Evolutionary conservation across 1,140 invertebrate species (phyloP).

Genomic region (Latrodectus geometricus): DNA sequence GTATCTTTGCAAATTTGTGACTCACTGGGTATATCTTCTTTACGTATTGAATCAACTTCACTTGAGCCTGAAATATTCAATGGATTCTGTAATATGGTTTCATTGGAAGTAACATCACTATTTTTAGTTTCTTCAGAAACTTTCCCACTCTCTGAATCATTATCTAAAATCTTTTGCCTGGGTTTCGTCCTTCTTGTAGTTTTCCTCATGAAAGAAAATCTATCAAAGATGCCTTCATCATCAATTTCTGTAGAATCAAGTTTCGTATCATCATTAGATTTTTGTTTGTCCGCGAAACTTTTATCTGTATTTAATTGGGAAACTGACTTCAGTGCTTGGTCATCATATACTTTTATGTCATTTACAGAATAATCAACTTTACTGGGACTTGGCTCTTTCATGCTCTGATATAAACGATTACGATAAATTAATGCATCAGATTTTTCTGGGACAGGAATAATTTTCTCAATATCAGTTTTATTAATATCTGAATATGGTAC

Average conservation of each 20-base stretch:
- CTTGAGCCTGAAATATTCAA: background rate
- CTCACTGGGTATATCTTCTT: conserved; percentile 16
- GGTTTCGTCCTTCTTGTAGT: conserved; percentile 59
- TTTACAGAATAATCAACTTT: background rate
- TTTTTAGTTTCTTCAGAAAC: conserved; percentile 25
- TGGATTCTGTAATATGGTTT: background rate
- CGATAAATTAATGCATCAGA: conserved; percentile 3
- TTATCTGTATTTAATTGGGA: conserved; percentile 8
- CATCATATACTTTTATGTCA: conserved; percentile 2
- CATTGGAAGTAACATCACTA: background rate
- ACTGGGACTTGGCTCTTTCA: conserved; percentile 24
- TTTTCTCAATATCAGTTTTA: background rate
- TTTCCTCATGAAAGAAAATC: conserved; percentile 63
- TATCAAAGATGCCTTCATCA: conserved; percentile 58
- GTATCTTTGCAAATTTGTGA: background rate
- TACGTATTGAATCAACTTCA: background rate
- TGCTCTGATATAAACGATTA: conserved; percentile 48
- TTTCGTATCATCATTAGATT: background rate
- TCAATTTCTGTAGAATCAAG: conserved; percentile 15
- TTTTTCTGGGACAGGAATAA: background rate
- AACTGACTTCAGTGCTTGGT: background rate
- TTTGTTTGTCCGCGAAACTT: background rate
- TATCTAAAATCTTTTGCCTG: conserved; percentile 24
- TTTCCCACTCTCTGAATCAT: background rate
- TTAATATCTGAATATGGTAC: background rate